Evolutionary conservation across 2,113 vertebrate species (phyloP), one percentile per base, ranked within the genome.

Genomic region (Entosphenus tridentatus): DNA sequence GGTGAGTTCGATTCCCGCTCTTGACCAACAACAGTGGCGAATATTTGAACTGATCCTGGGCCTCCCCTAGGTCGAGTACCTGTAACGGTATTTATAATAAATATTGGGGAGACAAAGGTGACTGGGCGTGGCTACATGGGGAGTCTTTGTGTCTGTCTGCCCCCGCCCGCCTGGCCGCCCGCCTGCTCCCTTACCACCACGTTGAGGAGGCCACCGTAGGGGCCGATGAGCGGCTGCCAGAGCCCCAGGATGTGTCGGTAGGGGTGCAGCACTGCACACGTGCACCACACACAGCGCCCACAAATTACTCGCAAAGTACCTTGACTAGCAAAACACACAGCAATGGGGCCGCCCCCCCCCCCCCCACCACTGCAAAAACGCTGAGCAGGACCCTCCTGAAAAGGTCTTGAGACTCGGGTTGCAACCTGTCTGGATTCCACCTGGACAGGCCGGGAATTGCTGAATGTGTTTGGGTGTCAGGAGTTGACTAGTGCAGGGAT

Each of bases 181-280:
- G 39, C 39, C 39, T 39, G 39, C 39, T 39, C 57, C 80, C 88
- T 81, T 78, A 96, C 93, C 86, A 96, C 89, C 71, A 98, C 93
- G 1, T 98, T 96, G n/a, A 98, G 84, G 73, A 98, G 83, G 74
- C 93, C 93, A 67, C 93, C 92, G 0, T 96, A 96, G 1, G 92
- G 93, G 68, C 93, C 93, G 0, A 98, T 96, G 75, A 96, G 91
- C 1, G 93, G 93, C 79, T 98, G 92, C 93, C 93, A 98, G n/a
- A 98, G 62, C 0, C 93, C 93, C 80, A 98, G 73, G 72, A 98
- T 88, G 71, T 96, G 85, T 73, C 89, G 80, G 75, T 96, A 95
- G 0, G 86, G 86, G 78, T 96, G 83, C 68, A 98, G 85, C 80
- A 98, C 93, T 79, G 77, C 65, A 79, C 39, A 39, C 39, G 39